Base-by-base conservation (phyloP, 2,888 invertebrate genomes). In the Trichogramma dendrolimi region DNA sequence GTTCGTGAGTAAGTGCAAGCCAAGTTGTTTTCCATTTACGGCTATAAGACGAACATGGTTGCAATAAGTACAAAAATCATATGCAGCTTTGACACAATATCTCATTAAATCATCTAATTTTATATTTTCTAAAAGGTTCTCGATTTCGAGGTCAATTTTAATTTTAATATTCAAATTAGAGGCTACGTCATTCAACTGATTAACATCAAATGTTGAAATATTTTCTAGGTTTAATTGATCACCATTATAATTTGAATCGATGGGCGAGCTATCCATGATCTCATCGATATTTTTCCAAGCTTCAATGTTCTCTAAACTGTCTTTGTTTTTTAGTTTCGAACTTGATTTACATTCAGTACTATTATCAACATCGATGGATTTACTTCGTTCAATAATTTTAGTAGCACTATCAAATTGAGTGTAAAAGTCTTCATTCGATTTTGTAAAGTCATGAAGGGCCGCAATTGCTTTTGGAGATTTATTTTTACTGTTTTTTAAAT, bases 31-130 rank as follows among this genome's bases (percentile, higher is more conserved):
- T 56, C 90, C 92, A 77, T 92, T 91, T 0, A 93, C 91, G 8
- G 91, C 90, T 69, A 94, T 91, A 71, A 90, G 89, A 27, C 91
- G 83, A 0, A 91, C 92, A 81, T 93, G 92, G 74, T 92, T 91
- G 73, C 93, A 94, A 76, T 91, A 94, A 60, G 92, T 85, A 76
- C 94, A 94, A 64, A 83, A 82, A 6, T 85, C 81, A 72, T 87
- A 85, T 0, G 91, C 89, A 10, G 86, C 84, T 67, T 84, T 82
- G 56, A 92, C 80, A 78, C 91, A 92, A 67, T 87, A 87, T 73
- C 89, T 89, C 43, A 92, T 75, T 64, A 92, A 81, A 64, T 87
- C 84, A 70, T 88, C 85, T 50, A 89, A 81, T 62, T 87, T 85
- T 77, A 91, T 87, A 76, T 85, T 88, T 73, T 92, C 91, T 67